Base-by-base conservation (phyloP, 64 coral and sea anemone species). In the Cladopsammia gracilis region DNA sequence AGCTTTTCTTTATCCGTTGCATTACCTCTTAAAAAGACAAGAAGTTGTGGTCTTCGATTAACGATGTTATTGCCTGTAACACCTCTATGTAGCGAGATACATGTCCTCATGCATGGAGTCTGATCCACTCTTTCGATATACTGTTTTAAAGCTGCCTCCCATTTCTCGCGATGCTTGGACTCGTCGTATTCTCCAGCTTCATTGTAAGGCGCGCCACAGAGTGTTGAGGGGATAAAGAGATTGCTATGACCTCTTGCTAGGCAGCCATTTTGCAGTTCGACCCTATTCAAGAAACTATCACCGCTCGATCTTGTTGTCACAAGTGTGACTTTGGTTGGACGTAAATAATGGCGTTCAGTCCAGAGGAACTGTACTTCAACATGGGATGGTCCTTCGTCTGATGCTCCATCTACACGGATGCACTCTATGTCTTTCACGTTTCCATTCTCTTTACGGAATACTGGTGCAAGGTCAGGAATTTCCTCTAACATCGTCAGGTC, bases 261-360 rank as follows among this genome's bases (percentile, higher is more conserved):
- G 23, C 89, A 82, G 15, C 89, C 89, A 60, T 82, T 82, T 13
- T 90, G 89, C 14, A 90, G 62, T 18, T 90, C 89, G 6, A 90
- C 65, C 14, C 64, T 3, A 20, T 90, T 82, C 4, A 82, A 49
- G 45, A 81, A 90, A 81, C 89, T 82, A 71, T 90, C 89, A 4
- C 89, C 89, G 50, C 89, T 90, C 23, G 50, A 51, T 82, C 89
- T 66, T 1, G 89, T 70, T 9, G 76, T 82, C n/a, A 82, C 49
- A 7, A 82, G 76, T 18, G 89, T 90, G 48, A 90, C 62, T n/a
- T 47, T 90, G 20, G 89, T 90, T 70, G 88, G 76, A 4, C 64
- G 15, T 45, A 3, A 56, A 15, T 60, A 46, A 10, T 91, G 89
- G 15, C 64, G 13, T 20, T 82, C 52, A 22, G 77, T 82, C 89